phyloP scores from a whole-genome alignment of 2,888 invertebrate species.

The Allygus modestus region DNA sequence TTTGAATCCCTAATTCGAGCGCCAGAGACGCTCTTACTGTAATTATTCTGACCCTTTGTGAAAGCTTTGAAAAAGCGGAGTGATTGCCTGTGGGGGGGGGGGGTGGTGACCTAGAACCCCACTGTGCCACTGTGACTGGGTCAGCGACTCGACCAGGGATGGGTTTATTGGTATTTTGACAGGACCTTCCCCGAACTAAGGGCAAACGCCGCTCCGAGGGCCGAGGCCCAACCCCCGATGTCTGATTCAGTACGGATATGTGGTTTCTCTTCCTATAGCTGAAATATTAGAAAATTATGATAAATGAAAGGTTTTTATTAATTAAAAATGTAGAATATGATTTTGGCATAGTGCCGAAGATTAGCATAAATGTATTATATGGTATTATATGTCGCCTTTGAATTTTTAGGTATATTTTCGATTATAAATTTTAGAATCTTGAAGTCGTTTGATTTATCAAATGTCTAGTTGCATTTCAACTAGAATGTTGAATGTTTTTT shows the following conservation, averaged over 20 bases:
- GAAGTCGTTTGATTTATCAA: too few species aligned
- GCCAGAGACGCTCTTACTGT: slow-evolving; percentile 48
- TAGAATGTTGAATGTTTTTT: too few species aligned
- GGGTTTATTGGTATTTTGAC: slow-evolving; percentile 53
- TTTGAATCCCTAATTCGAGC: slow-evolving; percentile 42
- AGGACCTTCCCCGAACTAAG: slow-evolving; percentile 37
- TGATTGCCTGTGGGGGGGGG: slow-evolving; percentile 2
- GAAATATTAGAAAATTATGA: neutral
- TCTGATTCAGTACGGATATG: neutral
- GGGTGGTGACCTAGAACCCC: slow-evolving; percentile 61
- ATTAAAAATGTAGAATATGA: too few species aligned
- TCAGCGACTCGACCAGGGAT: slow-evolving; percentile 24
- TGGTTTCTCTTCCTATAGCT: neutral
- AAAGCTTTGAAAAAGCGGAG: slow-evolving; percentile 36
- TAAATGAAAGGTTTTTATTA: too few species aligned
- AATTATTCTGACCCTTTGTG: slow-evolving; percentile 50
- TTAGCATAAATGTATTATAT: too few species aligned
- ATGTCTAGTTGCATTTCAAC: too few species aligned
- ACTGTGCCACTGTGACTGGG: slow-evolving; percentile 46
- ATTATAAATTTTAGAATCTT: too few species aligned
- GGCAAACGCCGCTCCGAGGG: neutral
- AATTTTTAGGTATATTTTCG: too few species aligned
- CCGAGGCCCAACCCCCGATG: neutral
- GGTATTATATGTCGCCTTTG: too few species aligned
- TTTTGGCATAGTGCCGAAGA: too few species aligned